Evolutionary conservation across 2,113 vertebrate genomes (phyloP).

Genomic region (Ameiurus melas): DNA sequence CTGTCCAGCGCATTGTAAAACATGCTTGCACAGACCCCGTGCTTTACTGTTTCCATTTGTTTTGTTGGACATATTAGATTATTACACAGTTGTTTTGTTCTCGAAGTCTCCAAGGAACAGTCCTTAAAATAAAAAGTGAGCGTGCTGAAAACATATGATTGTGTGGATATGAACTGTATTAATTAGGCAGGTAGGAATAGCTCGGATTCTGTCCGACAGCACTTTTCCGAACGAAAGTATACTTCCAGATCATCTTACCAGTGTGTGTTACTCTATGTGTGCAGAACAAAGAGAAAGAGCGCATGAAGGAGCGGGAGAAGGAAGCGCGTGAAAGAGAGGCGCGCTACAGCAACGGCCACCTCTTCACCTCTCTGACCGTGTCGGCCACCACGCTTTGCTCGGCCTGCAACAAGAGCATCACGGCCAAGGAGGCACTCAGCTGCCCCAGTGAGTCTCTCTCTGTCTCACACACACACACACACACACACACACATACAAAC

Average conservation of each 20-base stretch:
- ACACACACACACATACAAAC: neutral
- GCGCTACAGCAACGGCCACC: constrained; percentile 85
- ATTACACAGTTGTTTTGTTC: neutral
- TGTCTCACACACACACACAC: neutral
- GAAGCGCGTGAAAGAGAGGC: constrained; percentile 86
- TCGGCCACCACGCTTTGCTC: constrained; percentile 91
- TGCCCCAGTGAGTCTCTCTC: constrained; percentile 83
- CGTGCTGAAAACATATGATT: neutral
- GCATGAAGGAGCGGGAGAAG: constrained; percentile 82
- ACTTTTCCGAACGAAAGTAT: neutral
- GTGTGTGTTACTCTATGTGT: neutral
- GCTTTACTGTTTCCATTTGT: neutral
- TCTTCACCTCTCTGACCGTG: constrained; percentile 90
- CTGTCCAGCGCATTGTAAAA: neutral
- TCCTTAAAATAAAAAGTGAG: neutral
- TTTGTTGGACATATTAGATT: neutral
- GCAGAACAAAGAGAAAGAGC: constrained; percentile 86
- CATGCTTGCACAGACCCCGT: neutral
- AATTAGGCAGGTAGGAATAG: neutral
- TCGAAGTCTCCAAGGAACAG: neutral
- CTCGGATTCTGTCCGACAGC: neutral
- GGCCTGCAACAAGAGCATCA: constrained; percentile 93
- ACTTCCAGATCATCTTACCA: neutral
- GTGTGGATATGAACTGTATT: neutral
- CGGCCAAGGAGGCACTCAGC: constrained; percentile 90